Evolutionary conservation across 2,888 invertebrate genomes (phyloP).

Genomic region (Andrena trimmerana): DNA sequence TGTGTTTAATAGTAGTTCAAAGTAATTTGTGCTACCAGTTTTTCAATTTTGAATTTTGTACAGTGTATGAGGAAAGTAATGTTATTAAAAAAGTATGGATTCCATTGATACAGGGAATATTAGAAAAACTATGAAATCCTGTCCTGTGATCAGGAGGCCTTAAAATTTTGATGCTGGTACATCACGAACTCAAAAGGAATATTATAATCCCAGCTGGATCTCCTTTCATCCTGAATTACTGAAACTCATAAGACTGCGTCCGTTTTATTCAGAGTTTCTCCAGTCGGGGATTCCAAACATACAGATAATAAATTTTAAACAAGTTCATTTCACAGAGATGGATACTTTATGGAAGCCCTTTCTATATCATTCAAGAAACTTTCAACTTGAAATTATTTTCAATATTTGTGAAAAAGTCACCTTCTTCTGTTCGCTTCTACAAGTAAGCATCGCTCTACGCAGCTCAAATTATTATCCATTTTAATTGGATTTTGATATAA

Average conservation of each 20-base stretch:
- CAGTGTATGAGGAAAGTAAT: not conserved
- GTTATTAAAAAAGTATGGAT: not conserved
- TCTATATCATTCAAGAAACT: not conserved
- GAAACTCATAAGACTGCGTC: conserved; percentile 2
- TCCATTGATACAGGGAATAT: too few relatives aligned
- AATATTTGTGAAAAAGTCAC: not conserved
- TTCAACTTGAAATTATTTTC: not conserved
- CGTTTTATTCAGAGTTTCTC: not conserved
- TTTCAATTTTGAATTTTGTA: not conserved
- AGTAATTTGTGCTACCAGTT: too few relatives aligned
- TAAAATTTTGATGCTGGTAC: not conserved
- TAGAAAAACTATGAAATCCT: not conserved
- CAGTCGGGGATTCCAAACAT: not conserved
- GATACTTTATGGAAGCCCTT: not conserved
- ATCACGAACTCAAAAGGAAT: not conserved
- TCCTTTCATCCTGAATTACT: conserved; percentile 1
- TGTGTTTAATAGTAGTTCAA: too few relatives aligned
- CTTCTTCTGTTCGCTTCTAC: not conserved
- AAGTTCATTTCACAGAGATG: not conserved
- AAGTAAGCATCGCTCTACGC: too few relatives aligned
- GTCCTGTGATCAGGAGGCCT: not conserved
- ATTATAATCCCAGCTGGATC: not conserved
- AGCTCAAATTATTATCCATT: too few relatives aligned
- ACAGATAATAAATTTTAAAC: conserved; percentile 11
- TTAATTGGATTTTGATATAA: too few relatives aligned